Evolutionary conservation across 2,797 vertebrate genomes (phyloP).

Genomic region (Gobionotothen gibberifrons): DNA sequence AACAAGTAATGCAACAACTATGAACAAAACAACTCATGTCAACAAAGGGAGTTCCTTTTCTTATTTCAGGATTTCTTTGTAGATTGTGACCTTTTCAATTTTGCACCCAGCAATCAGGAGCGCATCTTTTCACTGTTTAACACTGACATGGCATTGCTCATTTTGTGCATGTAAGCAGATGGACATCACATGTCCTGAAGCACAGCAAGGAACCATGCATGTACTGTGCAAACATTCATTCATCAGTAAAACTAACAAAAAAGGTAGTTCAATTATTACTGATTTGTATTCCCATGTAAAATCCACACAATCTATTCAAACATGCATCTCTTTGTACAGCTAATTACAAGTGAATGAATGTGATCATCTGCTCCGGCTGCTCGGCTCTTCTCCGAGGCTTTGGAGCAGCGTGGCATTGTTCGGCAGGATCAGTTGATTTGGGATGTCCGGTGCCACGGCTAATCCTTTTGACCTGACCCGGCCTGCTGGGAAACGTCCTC

Average conservation of each 20-base stretch:
- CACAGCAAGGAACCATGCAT: not conserved
- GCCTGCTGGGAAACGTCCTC: slow-evolving; percentile 71
- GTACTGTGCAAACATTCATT: not conserved
- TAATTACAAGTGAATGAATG: slow-evolving; percentile 51
- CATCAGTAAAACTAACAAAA: not conserved
- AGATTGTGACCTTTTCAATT: not conserved
- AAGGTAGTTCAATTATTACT: not conserved
- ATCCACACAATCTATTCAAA: slow-evolving; percentile 28
- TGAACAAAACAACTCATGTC: not conserved
- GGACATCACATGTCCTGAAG: not conserved
- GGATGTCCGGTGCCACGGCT: slow-evolving; percentile 77
- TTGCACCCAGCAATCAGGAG: not conserved
- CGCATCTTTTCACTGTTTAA: not conserved
- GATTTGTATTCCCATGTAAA: not conserved
- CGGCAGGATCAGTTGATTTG: slow-evolving; percentile 72
- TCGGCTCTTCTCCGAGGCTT: slow-evolving; percentile 56
- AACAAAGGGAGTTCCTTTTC: too few species aligned
- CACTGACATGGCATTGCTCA: not conserved
- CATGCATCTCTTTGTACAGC: slow-evolving; percentile 40
- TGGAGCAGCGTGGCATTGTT: slow-evolving; percentile 68
- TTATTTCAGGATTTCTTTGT: too few species aligned
- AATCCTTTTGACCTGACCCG: slow-evolving; percentile 80
- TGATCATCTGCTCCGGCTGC: slow-evolving; percentile 34
- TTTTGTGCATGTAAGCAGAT: not conserved
- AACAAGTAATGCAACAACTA: not conserved